phyloP scores from a whole-genome alignment of 2,888 invertebrate species.

The Magallana nippona region DNA sequence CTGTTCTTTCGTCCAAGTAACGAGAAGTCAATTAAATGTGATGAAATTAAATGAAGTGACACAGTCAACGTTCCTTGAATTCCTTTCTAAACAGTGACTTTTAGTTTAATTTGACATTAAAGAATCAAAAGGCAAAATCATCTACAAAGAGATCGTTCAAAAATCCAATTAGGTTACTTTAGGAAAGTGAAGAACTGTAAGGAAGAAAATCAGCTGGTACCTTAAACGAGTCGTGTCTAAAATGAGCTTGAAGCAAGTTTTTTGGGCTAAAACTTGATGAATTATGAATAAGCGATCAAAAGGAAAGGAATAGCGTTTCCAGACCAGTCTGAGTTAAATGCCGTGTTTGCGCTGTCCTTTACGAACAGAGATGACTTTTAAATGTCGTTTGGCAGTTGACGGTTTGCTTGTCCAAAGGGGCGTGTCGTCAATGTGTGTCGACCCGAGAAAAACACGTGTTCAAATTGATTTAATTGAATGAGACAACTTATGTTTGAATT shows the following conservation, averaged over 20 bases:
- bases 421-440: constrained; percentile 3
- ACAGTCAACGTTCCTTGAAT: not conserved
- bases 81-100: not conserved
- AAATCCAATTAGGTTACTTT: constrained; percentile 4
- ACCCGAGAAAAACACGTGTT: constrained; percentile 29
- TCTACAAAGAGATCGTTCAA: not conserved
- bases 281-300: constrained; percentile 13
- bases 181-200: not conserved
- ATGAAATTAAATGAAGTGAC: not conserved
- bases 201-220: not conserved
- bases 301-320: constrained; percentile 2
- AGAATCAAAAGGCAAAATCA: constrained; percentile 4
- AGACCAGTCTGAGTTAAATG: not conserved
- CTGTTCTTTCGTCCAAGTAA: not conserved
- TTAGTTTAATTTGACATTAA: constrained; percentile 20
- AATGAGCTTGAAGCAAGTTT: constrained; percentile 10
- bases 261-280: constrained; percentile 22
- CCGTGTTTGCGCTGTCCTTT: constrained; percentile 17
- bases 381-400: constrained; percentile 18
- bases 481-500: constrained; percentile 15
- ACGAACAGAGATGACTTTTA: constrained; percentile 11
- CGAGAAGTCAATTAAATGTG: not conserved
- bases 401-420: constrained; percentile 13
- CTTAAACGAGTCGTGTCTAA: not conserved
- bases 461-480: constrained; percentile 27